Evolutionary conservation across 2,888 invertebrate species (phyloP), one percentile per base, ranked within the genome.

Genomic region (Aspidiotus rigidus): DNA sequence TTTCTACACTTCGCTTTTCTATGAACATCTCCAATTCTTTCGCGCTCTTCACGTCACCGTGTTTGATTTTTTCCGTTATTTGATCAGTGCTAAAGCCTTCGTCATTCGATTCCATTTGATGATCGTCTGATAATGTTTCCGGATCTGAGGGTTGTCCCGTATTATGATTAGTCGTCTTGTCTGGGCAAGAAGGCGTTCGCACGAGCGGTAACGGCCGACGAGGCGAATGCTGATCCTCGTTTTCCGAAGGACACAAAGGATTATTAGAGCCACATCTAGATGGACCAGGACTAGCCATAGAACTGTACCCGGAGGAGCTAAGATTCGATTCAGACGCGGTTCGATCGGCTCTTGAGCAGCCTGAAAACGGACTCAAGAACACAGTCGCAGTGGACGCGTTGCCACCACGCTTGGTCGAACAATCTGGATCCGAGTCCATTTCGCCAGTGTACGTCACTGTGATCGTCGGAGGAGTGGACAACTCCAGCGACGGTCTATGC

Each of bases 241-340:
- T 85, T 79, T 88, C 87, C 11, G 85, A 85, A 1, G 87, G 85
- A 76, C 87, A 89, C 5, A 90, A 77, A 0, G 89, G 89, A 77
- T 89, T 90, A 75, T 86, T 89, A 0, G 89, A 90, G 7, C 89
- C 88, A 76, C 90, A 90, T 72, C 90, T 80, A 11, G 89, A 89
- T 7, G 89, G 88, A 0, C 89, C 89, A 0, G 90, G 90, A 78
- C 88, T 89, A 0, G 90, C 89, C 87, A 90, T 89, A 3, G 89
- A 90, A 73, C 89, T 89, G 77, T 90, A 90, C 9, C 90, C 90
- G 0, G 89, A 90, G 9, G 90, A 89, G 72, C 89, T 89, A 55
- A 90, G 80, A 77, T 90, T 90, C 2, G 89, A 89, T 79, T 90
- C 89, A 0, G 90, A 90, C 13, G 88, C 87, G 2, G 87, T 88